Evolutionary conservation across 2,797 vertebrate genomes (phyloP), one percentile per base, ranked within the genome.

Genomic region (Alca torda): DNA sequence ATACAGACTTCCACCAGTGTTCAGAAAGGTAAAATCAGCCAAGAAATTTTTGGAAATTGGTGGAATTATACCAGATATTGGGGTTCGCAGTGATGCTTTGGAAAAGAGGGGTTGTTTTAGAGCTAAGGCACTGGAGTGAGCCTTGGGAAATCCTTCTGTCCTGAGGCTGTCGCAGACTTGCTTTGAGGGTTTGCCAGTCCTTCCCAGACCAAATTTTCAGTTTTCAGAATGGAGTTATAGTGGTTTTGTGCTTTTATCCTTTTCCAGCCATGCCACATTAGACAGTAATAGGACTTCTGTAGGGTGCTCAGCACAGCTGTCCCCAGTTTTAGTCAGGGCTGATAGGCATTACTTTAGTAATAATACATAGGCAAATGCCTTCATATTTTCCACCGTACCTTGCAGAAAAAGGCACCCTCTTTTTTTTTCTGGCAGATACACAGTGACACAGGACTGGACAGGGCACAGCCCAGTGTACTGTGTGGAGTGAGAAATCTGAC

Each of bases 341-440:
- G 16, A 10, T 57, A 75, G 12, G 21, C 39, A 26, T 59, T 65
- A 39, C 39, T 17, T 78, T 46, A 64, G 11, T 70, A 51, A 41
- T 67, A 73, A 43, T 21, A 17, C 1, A 0, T 13, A 17, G 21
- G 33, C 69, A 19, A 78, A 60, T 50, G 21, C 37, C 4, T 25
- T 2, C 0, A 0, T 59, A 39, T 76, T 30, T 69, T 84, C 43
- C 28, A 61, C 19, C 0, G 0, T 51, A 4, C 19, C n/a, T 76
- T 82, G 54, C 16, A 39, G 16, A 53, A 75, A 23, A 76, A 61
- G 35, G 2, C 8, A 1, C 3, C 4, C 1, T 20, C 7, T 51
- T 76, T 72, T 76, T 72, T 75, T 78, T 25, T 60, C 33, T 61
- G 39, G 3, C 23, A 43, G 6, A 35, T 33, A 8, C 16, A 31